Conservation (phyloP, 2,888 invertebrate species). For the Caenorhabditis drosophilae region DNA sequence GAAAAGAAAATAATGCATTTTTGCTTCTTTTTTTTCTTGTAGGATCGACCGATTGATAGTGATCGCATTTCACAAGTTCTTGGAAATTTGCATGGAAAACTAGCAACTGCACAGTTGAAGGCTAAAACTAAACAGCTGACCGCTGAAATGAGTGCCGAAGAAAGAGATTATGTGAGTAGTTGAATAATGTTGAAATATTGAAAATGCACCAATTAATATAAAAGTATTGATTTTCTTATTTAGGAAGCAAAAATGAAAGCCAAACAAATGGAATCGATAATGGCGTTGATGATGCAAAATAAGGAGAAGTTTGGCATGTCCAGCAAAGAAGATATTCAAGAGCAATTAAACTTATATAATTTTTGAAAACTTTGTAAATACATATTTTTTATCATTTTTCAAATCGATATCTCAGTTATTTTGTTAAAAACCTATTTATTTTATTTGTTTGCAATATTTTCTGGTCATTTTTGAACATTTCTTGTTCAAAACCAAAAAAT, state of each 20-base stretch:
- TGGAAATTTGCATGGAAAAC: conserved; percentile 62
- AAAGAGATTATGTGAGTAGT: conserved; percentile 51
- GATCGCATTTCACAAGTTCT: conserved; percentile 35
- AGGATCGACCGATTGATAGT: conserved; percentile 6
- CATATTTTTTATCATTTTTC: too few species aligned
- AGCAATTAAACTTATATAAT: conserved; percentile 64
- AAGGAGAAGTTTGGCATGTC: conserved; percentile 63
- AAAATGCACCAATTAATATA: background rate
- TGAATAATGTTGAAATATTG: background rate
- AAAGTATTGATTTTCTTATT: conserved; percentile 10
- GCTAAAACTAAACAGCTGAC: conserved; percentile 54
- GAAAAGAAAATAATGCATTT: too few species aligned
- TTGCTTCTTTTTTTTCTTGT: too few species aligned
- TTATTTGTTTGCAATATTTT: background rate
- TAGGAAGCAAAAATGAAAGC: conserved; percentile 55
- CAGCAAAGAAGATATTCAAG: conserved; percentile 56
- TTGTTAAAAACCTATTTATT: background rate
- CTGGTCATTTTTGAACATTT: background rate
- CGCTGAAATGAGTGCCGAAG: conserved; percentile 56
- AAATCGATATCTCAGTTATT: background rate
- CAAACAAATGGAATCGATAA: conserved; percentile 60
- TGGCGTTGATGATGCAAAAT: conserved; percentile 61
- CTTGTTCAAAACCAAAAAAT: background rate
- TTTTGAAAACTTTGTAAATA: conserved; percentile 42
- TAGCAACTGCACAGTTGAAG: conserved; percentile 62